Percentiles rank a stretch among this genome's conserved stretches.
phyloP scores from a whole-genome alignment of 2,797 vertebrate genomes.

The Lepus oiostolus region DNA sequence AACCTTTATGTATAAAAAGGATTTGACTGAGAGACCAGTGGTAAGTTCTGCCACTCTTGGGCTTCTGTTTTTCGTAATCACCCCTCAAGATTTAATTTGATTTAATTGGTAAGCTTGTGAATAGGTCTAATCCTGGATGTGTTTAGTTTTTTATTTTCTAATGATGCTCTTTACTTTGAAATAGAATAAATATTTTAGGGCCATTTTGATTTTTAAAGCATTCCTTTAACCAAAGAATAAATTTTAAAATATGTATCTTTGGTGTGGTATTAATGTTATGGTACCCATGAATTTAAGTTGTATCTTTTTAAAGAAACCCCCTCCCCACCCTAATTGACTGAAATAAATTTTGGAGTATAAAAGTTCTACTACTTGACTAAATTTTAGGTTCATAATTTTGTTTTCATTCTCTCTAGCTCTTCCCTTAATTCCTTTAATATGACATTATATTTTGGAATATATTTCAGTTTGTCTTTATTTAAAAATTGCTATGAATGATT shows the following conservation, averaged over 20 bases:
- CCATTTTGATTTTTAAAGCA: conserved; percentile 50
- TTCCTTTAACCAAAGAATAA: conserved; percentile 30
- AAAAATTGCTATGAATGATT: conserved; percentile 35
- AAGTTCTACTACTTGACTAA: conserved; percentile 4
- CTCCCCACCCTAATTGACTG: neutral
- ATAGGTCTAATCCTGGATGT: conserved; percentile 55
- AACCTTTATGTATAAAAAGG: conserved; percentile 6
- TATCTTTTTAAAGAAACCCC: neutral
- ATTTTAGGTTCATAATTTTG: conserved; percentile 53
- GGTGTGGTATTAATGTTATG: conserved; percentile 31
- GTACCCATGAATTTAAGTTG: neutral
- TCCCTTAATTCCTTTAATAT: neutral
- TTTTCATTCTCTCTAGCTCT: neutral
- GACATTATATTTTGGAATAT: conserved; percentile 13
- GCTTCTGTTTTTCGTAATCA: conserved; percentile 47
- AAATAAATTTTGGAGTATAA: conserved; percentile 41
- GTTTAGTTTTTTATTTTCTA: conserved; percentile 61
- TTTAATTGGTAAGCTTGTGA: conserved; percentile 43
- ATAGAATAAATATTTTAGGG: conserved; percentile 64
- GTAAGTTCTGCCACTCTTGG: conserved; percentile 30
- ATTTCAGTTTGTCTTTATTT: conserved; percentile 44
- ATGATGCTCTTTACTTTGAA: conserved; percentile 63
- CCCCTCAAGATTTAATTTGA: conserved; percentile 51
- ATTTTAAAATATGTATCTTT: conserved; percentile 48
- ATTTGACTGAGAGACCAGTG: neutral